phyloP scores from a whole-genome alignment of 2,888 invertebrate species.

The Drosophila colorata region DNA sequence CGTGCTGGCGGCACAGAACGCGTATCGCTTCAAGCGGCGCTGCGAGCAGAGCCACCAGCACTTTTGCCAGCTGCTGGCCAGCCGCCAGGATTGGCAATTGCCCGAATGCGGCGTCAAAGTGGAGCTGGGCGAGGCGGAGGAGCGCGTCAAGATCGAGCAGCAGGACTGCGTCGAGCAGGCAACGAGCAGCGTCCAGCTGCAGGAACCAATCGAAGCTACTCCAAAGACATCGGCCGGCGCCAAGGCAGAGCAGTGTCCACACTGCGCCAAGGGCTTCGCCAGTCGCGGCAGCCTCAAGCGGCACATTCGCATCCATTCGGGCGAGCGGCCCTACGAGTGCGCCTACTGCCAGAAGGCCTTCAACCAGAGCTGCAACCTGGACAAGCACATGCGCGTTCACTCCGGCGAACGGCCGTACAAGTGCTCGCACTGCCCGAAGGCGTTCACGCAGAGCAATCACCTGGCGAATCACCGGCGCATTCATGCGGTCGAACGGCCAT shows the following conservation, averaged over 20 bases:
- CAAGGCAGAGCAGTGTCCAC: not conserved
- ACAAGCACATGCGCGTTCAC: constrained; percentile 86
- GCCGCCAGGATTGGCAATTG: constrained; percentile 55
- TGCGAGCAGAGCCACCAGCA: constrained; percentile 72
- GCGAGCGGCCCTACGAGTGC: constrained; percentile 23
- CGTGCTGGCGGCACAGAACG: constrained; percentile 57
- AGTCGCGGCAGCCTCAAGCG: constrained; percentile 15
- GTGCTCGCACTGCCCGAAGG: constrained; percentile 86
- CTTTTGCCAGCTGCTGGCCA: constrained; percentile 38
- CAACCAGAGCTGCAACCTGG: constrained; percentile 82
- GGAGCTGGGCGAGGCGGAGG: not conserved
- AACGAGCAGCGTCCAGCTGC: not conserved
- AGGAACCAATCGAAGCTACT: not conserved
- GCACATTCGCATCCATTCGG: constrained; percentile 26
- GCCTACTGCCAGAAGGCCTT: constrained; percentile 19
- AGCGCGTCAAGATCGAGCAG: not conserved
- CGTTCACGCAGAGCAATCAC: constrained; percentile 87
- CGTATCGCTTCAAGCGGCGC: constrained; percentile 74
- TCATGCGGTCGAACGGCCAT: not conserved
- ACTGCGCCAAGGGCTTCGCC: constrained; percentile 11
- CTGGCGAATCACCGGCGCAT: constrained; percentile 57
- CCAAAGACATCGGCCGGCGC: not conserved
- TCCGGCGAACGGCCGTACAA: constrained; percentile 86
- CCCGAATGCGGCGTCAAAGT: constrained; percentile 4
- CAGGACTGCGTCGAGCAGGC: not conserved